Conservation (phyloP, 2,113 vertebrate genomes). For the Tamias sibiricus region DNA sequence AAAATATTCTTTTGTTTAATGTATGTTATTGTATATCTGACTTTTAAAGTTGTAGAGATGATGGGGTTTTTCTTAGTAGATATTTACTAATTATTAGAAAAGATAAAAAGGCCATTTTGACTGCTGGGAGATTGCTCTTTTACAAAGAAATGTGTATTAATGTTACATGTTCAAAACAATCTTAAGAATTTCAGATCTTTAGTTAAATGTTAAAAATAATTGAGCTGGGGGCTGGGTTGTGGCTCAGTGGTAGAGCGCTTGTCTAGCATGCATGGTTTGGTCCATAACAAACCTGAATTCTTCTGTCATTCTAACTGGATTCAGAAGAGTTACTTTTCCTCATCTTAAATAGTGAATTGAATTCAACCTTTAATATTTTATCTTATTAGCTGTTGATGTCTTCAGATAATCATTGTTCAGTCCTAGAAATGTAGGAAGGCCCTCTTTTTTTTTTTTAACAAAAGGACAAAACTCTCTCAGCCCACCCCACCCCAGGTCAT, state of each 20-base stretch:
- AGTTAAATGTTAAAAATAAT: conserved; percentile 25
- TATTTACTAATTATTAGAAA: neutral
- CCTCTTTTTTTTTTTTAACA: conserved; percentile 3
- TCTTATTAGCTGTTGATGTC: neutral
- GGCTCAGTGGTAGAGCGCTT: no score
- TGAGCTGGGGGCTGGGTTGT: neutral
- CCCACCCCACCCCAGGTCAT: neutral
- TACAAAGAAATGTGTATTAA: neutral
- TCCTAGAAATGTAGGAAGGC: conserved; percentile 27
- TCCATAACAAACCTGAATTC: neutral
- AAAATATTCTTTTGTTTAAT: neutral
- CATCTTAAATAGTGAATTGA: conserved; percentile 27
- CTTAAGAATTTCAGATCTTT: neutral
- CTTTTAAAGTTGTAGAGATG: neutral
- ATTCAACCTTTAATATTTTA: conserved; percentile 31
- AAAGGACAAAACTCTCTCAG: neutral
- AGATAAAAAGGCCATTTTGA: neutral
- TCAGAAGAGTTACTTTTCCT: conserved; percentile 45
- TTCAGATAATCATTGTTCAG: conserved; percentile 27
- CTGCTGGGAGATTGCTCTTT: neutral
- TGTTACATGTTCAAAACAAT: conserved; percentile 28
- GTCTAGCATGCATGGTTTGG: neutral
- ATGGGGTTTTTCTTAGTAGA: neutral
- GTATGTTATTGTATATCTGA: neutral
- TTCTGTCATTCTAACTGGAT: conserved; percentile 25